Base-by-base conservation (phyloP, 1,140 invertebrate species). In the Meloidogyne floridensis region DNA sequence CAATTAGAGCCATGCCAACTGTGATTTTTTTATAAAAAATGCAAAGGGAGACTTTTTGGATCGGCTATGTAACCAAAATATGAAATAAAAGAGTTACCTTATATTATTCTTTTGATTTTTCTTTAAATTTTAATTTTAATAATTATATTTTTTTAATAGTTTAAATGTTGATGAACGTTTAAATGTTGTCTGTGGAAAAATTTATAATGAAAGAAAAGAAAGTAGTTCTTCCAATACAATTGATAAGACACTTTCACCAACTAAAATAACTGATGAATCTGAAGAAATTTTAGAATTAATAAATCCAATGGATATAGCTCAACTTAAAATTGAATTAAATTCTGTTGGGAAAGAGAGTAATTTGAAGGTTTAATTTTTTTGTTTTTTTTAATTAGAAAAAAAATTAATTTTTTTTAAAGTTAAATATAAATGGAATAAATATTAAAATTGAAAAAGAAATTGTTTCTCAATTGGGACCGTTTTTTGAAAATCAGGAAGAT, bases 381-480 rank as follows among this genome's bases (percentile, higher is more conserved):
- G 42, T 11, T 10, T 9, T 9, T n/a, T 51, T 59, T 42, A 77
- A 77, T 32, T 32, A 32, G 2, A 32, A 32, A 32, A 32, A 32
- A 32, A 32, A 32, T 32, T 32, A 65, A 70, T 65, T 18, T 13
- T 15, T 70, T 54, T 9, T 8, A 78, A 42, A 32, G 72, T 43
- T 75, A 20, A 56, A 81, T 42, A 54, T 81, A 18, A 76, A 53
- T 43, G 80, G 65, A 13, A 69, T 77, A 72, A 73, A 81, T 77
- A 77, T 81, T 42, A 43, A 56, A 3, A 54, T 81, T 43, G 80
- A 73, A n/a, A 73, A 81, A 51, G 80, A 81, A 54, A 72, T 81
- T 1, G 10, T 81, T 32, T 81, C 80, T 56, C 74, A 81, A 77
- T 43, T 81, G 47, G 73, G 72, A 10, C 80, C 80, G 43, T 81